These are phyloP conservation scores for Leptopilina clavipes DNA, from an alignment of 1,140 invertebrate species.

Conservation along the genomic window DNA sequence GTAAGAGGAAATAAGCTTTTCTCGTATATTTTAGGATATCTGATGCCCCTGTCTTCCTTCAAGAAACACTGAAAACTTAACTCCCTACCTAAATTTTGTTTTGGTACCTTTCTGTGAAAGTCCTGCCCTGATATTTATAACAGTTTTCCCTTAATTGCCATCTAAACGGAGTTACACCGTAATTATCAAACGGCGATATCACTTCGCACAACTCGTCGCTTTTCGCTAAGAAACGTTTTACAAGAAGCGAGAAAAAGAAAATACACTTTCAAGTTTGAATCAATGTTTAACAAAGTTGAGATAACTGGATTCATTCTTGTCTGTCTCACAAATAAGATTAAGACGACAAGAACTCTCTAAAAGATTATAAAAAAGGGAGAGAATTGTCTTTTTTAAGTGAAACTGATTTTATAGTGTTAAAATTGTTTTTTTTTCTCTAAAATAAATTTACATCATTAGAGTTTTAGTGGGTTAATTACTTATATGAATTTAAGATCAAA, in stretches of 20 bases:
- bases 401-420: not conserved
- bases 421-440: too few species aligned
- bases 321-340: conserved; percentile 7
- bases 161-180: conserved; percentile 59
- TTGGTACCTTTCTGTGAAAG: conserved; percentile 37
- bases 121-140: conserved; percentile 58
- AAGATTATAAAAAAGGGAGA: not conserved
- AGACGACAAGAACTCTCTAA: not conserved
- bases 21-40: conserved; percentile 63
- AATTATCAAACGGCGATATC: conserved; percentile 52
- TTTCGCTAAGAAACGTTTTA: conserved; percentile 17
- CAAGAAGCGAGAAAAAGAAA: conserved; percentile 28
- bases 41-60: conserved; percentile 58
- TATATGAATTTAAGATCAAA: not conserved
- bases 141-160: conserved; percentile 63
- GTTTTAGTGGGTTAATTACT: not conserved
- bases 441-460: not conserved
- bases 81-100: conserved; percentile 55
- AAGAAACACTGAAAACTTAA: conserved; percentile 63
- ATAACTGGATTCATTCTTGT: conserved; percentile 18
- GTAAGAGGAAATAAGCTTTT: conserved; percentile 33
- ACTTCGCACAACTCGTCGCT: not conserved
- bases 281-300: conserved; percentile 29
- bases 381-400: not conserved
- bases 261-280: conserved; percentile 10